Evolutionary conservation across 1,140 invertebrate genomes (phyloP), one percentile per base, ranked within the genome.

Genomic region (Dreissena polymorpha): DNA sequence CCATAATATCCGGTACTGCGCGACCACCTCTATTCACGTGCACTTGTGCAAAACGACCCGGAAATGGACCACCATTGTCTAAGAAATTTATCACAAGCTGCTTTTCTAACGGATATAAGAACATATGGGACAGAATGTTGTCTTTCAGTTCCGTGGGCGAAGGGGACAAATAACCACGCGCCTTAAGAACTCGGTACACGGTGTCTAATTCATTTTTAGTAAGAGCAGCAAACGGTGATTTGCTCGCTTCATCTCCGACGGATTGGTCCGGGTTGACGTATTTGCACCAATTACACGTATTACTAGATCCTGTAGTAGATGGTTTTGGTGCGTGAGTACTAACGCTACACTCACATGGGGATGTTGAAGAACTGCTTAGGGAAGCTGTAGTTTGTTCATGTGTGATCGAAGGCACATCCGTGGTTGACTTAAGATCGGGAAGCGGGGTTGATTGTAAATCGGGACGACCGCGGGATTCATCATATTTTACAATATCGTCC

Each of bases 31-130:
- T 39, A 12, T 21, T 18, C 10, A 83, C 81, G 14, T 60, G 69
- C 39, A 74, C 67, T 27, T 64, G 27, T 69, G 81, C 81, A 60
- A 63, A 83, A 21, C 81, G 64, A 50, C 81, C 81, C 12, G 81
- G 81, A 77, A 83, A 83, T 2, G 55, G n/a, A n/a, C 67, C 73
- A 16, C 64, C 71, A 18, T 77, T 76, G 39, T 83, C 81, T 39
- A 83, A 57, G 23, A 70, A 77, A 12, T 83, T 55, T 10, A 83
- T 23, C 50, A 57, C 65, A 14, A 53, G 64, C 14, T 21, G 23
- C 39, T 83, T 83, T n/a, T 76, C 67, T 18, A 49, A 49, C 2
- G 72, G 72, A 51, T 27, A 53, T 23, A 83, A 25, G 51, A 18
- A 69, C 21, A 83, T 53, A 51, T 71, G 23, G 14, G 67, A 27